Conservation (phyloP, 2,888 invertebrate genomes). For the Mesopsocus fuscifrons region DNA sequence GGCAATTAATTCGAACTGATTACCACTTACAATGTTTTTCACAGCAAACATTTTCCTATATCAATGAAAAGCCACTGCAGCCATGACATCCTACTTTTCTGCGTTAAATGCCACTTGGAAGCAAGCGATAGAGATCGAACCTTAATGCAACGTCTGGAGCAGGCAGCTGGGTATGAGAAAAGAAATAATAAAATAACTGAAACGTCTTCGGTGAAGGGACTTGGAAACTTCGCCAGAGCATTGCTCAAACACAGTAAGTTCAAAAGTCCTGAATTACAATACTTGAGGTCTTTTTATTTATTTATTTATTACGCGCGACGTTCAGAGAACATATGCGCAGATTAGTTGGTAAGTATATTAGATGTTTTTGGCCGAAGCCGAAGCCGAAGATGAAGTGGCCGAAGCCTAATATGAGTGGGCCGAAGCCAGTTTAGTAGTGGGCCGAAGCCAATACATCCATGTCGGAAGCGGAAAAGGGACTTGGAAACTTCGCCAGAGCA, state of each 20-base stretch:
- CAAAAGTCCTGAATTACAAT: background rate
- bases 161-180: background rate
- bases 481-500: background rate
- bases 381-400: no score
- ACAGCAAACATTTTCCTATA: background rate
- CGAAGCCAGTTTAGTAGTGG: no score
- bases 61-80: slow-evolving; percentile 1
- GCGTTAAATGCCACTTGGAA: background rate
- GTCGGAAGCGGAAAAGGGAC: background rate
- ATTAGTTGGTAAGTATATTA: no score
- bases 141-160: background rate
- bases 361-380: no score
- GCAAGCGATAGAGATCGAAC: background rate
- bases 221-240: background rate
- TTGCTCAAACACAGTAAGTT: background rate
- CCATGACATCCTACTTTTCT: background rate
- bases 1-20: slow-evolving; percentile 24
- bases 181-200: background rate
- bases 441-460: no score
- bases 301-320: no score
- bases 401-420: no score
- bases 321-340: no score
- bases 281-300: background rate
- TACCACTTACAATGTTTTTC: background rate
- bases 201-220: background rate